Evolutionary conservation across 2,797 vertebrate genomes (phyloP).

Genomic region (Mallotus villosus): DNA sequence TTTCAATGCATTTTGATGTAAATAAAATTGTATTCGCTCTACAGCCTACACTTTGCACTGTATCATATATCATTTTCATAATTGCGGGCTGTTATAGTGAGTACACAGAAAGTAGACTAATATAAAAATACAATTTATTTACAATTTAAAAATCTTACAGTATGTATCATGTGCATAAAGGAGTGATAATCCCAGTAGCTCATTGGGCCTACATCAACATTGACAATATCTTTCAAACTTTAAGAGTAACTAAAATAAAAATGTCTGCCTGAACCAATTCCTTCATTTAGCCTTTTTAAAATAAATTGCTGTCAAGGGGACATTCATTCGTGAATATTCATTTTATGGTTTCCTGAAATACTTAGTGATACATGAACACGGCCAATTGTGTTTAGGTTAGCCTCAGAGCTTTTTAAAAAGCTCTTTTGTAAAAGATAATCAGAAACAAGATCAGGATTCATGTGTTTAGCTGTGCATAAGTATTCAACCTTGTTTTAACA

Average conservation of each 20-base stretch:
- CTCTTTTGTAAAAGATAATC: no score
- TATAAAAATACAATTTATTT: constrained; percentile 10
- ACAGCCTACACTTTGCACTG: neutral
- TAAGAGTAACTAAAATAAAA: no score
- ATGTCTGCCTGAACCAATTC: no score
- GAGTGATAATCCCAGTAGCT: neutral
- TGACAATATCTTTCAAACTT: neutral
- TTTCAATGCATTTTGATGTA: constrained; percentile 5
- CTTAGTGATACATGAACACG: no score
- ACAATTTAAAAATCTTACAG: neutral
- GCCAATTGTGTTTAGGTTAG: no score
- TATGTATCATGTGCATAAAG: neutral
- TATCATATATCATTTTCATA: neutral
- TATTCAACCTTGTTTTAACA: no score
- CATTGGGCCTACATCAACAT: neutral
- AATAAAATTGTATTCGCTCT: constrained; percentile 8
- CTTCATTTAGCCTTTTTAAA: neutral
- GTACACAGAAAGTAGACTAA: constrained; percentile 28
- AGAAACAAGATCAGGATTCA: no score
- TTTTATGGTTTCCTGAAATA: no score
- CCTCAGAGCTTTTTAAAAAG: no score
- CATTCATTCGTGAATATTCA: no score
- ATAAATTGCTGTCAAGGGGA: neutral
- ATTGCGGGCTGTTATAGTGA: constrained; percentile 12
- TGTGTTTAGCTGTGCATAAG: no score